Percentiles rank a stretch among this genome's conserved stretches.
These are phyloP conservation scores for Drosophila virilis DNA, from an alignment of 1,140 invertebrate genomes.

Conservation along the genomic window DNA sequence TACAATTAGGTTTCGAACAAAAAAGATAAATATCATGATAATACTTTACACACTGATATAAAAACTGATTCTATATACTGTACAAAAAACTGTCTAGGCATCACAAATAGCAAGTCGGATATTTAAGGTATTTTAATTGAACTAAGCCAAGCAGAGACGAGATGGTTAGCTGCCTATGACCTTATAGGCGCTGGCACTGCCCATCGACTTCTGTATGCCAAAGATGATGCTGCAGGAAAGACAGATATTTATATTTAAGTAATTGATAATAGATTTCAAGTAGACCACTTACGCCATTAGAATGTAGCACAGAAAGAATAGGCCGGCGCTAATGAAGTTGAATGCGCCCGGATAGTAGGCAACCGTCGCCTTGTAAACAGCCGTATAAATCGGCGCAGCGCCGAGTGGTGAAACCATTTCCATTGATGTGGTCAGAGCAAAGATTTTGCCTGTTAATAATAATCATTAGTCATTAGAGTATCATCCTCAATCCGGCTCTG, in stretches of 20 bases:
- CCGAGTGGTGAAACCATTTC: conserved; percentile 87
- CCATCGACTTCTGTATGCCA: conserved; percentile 59
- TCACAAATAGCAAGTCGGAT: conserved; percentile 24
- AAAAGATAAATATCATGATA: conserved; percentile 26
- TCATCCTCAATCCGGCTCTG: no score
- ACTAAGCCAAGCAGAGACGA: conserved; percentile 4
- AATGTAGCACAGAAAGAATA: conserved; percentile 76
- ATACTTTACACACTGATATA: conserved; percentile 24
- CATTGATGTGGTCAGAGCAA: conserved; percentile 87
- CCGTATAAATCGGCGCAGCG: conserved; percentile 87
- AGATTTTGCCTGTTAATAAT: conserved; percentile 85
- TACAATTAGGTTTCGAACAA: background rate
- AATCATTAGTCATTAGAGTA: no score
- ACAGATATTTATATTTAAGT: no score
- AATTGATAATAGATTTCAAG: no score
- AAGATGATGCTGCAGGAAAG: conserved; percentile 43
- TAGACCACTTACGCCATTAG: conserved; percentile 85
- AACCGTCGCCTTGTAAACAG: conserved; percentile 86
- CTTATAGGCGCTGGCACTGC: conserved; percentile 36
- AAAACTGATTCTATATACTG: conserved; percentile 11
- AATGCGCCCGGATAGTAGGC: conserved; percentile 85
- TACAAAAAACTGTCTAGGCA: conserved; percentile 17
- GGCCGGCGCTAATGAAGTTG: conserved; percentile 85
- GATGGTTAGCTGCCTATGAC: conserved; percentile 52
- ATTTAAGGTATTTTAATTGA: conserved; percentile 31